A percentile compares a stretch with the other conserved stretches of the same genome.
Evolutionary conservation across 2,113 vertebrate species (phyloP).

Genomic region (Tachuris rubrigastra): DNA sequence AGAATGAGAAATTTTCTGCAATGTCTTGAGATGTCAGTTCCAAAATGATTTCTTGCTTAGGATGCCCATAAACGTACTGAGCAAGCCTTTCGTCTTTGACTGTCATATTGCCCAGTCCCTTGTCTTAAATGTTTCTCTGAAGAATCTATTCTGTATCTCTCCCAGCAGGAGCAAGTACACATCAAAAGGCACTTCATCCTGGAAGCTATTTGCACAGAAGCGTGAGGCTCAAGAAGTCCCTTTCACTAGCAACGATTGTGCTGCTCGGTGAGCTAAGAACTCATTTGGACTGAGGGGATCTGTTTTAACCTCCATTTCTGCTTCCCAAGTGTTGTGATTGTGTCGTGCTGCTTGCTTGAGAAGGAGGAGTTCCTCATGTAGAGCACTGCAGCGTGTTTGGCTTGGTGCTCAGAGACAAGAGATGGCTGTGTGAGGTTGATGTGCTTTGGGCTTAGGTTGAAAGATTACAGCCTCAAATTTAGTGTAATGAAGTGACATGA

Average conservation of each 20-base stretch:
- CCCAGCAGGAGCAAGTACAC: slow-evolving; percentile 21
- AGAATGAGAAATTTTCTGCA: not conserved
- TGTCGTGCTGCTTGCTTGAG: not conserved
- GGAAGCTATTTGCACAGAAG: not conserved
- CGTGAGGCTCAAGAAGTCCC: not conserved
- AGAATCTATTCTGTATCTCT: not conserved
- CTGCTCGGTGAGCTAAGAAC: slow-evolving; percentile 29
- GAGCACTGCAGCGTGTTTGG: not conserved
- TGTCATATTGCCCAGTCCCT: not conserved
- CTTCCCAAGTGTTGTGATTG: not conserved
- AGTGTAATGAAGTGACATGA: not conserved
- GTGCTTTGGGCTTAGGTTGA: not conserved
- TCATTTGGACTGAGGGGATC: not conserved
- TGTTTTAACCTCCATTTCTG: not conserved
- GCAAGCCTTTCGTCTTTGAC: not conserved
- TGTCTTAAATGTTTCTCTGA: not conserved
- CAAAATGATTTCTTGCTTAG: not conserved
- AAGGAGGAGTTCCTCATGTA: not conserved
- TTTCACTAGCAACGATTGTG: fast-evolving
- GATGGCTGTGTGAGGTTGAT: not conserved
- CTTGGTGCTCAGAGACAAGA: not conserved
- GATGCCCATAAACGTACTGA: not conserved
- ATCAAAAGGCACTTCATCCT: not conserved
- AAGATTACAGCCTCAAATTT: not conserved
- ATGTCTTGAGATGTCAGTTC: not conserved